Evolutionary conservation across 2,113 vertebrate genomes (phyloP).

Genomic region (Tragelaphus imberbis): DNA sequence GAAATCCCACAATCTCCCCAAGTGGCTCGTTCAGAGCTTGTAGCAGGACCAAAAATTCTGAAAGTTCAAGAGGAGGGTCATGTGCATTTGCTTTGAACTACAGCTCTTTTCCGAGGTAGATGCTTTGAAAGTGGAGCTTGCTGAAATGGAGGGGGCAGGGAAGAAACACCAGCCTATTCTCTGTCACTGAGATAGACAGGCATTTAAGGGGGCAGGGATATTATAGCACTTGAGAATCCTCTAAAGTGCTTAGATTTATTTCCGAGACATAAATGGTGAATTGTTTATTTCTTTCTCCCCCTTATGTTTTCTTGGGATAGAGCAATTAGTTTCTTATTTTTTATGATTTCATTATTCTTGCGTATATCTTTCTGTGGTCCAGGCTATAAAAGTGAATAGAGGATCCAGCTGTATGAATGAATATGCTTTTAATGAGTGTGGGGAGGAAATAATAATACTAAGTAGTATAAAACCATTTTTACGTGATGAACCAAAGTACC

Average conservation of each 20-base stretch:
- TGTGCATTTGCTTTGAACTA: slow-evolving; percentile 57
- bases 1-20: slow-evolving; percentile 24
- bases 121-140: slow-evolving; percentile 56
- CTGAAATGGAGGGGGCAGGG: slow-evolving; percentile 30
- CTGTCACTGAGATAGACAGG: background rate
- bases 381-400: slow-evolving; percentile 68
- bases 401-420: slow-evolving; percentile 68
- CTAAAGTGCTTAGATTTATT: slow-evolving; percentile 64
- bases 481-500: slow-evolving; percentile 28
- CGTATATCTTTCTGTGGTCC: slow-evolving; percentile 67
- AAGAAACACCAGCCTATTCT: background rate
- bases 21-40: slow-evolving; percentile 55
- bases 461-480: slow-evolving; percentile 60
- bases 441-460: slow-evolving; percentile 62
- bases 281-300: slow-evolving; percentile 60
- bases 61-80: slow-evolving; percentile 59
- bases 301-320: slow-evolving; percentile 59
- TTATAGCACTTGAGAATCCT: slow-evolving; percentile 49
- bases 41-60: slow-evolving; percentile 52
- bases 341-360: slow-evolving; percentile 66
- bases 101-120: slow-evolving; percentile 52
- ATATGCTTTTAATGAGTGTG: slow-evolving; percentile 62
- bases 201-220: slow-evolving; percentile 49
- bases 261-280: slow-evolving; percentile 68
- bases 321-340: slow-evolving; percentile 70